Evolutionary conservation across 2,113 vertebrate genomes (phyloP).

Genomic region (Bothrops jararaca): DNA sequence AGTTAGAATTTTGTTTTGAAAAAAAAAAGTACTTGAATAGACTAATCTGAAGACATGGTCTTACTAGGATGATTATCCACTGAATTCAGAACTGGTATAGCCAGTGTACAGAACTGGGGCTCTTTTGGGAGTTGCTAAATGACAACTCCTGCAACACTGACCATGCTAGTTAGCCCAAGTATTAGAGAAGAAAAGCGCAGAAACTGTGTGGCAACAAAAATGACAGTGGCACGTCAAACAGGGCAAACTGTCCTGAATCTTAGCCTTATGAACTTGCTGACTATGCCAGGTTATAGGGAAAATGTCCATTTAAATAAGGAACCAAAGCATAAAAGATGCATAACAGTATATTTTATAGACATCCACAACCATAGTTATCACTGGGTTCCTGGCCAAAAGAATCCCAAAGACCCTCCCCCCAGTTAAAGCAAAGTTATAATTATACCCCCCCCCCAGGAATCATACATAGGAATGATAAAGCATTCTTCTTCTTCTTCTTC

Average conservation of each 20-base stretch:
- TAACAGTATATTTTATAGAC: neutral
- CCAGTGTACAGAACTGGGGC: neutral
- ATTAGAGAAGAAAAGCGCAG: neutral
- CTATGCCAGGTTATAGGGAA: neutral
- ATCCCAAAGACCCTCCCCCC: neutral
- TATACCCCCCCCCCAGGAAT: neutral
- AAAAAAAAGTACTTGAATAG: neutral
- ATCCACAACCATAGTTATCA: neutral
- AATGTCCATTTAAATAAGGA: neutral
- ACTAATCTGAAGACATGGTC: neutral
- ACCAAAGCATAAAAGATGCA: neutral
- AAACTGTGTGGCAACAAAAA: neutral
- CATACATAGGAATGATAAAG: neutral
- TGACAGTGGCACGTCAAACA: neutral
- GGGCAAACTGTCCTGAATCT: neutral
- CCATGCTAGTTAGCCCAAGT: neutral
- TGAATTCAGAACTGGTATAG: neutral
- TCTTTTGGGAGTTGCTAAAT: neutral
- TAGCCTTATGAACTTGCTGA: neutral
- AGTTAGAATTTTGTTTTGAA: neutral
- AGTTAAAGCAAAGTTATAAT: neutral
- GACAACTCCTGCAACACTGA: neutral
- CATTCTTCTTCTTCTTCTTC: too few relatives aligned
- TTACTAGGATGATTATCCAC: too few relatives aligned
- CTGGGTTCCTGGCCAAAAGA: neutral